Evolutionary conservation across 2,113 vertebrate species (phyloP), one percentile per base, ranked within the genome.

Genomic region (Marmota monax): DNA sequence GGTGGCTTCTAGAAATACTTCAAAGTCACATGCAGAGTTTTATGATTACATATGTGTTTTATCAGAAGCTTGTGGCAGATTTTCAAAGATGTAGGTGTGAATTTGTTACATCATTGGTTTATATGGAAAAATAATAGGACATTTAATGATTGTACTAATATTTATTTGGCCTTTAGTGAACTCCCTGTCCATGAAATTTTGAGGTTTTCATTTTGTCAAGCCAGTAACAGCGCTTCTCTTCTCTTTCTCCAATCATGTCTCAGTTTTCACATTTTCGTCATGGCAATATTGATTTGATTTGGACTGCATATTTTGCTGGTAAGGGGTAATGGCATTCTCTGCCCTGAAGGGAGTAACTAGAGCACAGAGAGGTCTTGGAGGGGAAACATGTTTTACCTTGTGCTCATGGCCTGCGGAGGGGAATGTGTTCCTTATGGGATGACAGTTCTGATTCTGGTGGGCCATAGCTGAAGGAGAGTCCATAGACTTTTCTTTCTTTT

Each of bases 1-100:
- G 34, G 39, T 73, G 45, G 3, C 29, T 82, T 88, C 37, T 77
- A 61, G 85, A 92, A 97, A 82, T 92, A 42, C 39, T 89, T 53
- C 69, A 63, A 87, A 94, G 29, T 92, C 76, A 45, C 17, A 29
- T 78, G 65, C 53, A 67, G 12, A 72, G 42, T 89, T 86, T 84
- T 83, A 20, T 67, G 61, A 67, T 22, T 82, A 2, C 34, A 7
- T 37, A 27, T 65, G 8, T 80, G 48, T 87, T 88, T 39, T 63
- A 0, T 73, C 51, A 84, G 76, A 76, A 88, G 23, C 65, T 78
- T 74, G 45, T 7, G 29, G 58, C 67, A 78, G 27, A 56, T 74
- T 93, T 37, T 92, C 32, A 45, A 37, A 90, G 61, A 93, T n/a
- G 9, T 72, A 17, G 48, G 11, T 51, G 0, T 94, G 82, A 79